A percentile compares a stretch with the other conserved stretches of the same genome.
Conservation (phyloP, 1,140 invertebrate species). For the Nebria ingens region DNA sequence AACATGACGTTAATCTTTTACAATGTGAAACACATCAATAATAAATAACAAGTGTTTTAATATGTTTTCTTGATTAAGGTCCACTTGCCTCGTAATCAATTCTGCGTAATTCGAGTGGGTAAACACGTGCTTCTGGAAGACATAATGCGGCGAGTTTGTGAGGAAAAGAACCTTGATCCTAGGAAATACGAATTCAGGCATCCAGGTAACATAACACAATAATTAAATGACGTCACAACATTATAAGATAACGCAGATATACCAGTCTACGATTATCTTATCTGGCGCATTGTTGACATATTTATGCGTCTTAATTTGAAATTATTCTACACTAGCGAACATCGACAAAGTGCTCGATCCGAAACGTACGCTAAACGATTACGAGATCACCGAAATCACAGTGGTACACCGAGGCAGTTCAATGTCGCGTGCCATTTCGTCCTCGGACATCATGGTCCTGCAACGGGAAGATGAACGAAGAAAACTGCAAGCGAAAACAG, state of each 20-base stretch:
- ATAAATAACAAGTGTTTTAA: neutral
- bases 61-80: constrained; percentile 42
- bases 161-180: constrained; percentile 68
- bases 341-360: constrained; percentile 48
- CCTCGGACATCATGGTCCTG: constrained; percentile 52
- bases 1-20: no score
- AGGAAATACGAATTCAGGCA: constrained; percentile 67
- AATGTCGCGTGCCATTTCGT: constrained; percentile 43
- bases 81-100: constrained; percentile 73
- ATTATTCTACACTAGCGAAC: constrained; percentile 41
- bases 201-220: constrained; percentile 45
- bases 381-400: constrained; percentile 54
- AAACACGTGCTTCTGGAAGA: constrained; percentile 53
- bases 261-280: no score
- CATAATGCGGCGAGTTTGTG: constrained; percentile 61
- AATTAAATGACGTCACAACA: constrained; percentile 10
- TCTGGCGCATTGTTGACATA: no score
- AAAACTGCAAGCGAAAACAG: constrained; percentile 38
- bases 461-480: constrained; percentile 45
- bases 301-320: no score
- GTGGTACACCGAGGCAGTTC: constrained; percentile 44
- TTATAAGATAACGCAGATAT: no score
- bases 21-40: no score
- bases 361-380: constrained; percentile 48
- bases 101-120: constrained; percentile 64